phyloP scores from a whole-genome alignment of 2,797 vertebrate species.

The Helicolenus hilgendorfi region DNA sequence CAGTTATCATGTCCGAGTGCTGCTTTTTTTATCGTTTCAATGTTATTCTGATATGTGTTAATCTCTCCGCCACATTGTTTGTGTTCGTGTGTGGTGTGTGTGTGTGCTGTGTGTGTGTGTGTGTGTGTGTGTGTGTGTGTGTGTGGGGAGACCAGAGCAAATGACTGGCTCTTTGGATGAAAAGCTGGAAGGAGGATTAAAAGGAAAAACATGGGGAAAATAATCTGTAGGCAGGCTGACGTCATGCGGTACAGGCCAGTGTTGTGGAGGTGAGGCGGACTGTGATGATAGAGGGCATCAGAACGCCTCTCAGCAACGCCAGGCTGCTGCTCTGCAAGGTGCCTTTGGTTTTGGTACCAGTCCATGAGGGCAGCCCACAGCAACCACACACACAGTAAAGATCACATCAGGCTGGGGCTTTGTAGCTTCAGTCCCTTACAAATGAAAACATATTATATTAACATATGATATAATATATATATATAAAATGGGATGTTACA shows the following conservation, averaged over 20 bases:
- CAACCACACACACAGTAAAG: neutral
- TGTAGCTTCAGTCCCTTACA: neutral
- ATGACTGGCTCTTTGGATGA: constrained; percentile 72
- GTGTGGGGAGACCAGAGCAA: constrained; percentile 22
- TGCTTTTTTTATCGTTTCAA: constrained; percentile 3
- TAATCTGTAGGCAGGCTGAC: constrained; percentile 79
- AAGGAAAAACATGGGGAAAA: constrained; percentile 74
- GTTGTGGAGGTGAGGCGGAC: constrained; percentile 50
- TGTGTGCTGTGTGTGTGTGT: constrained; percentile 17
- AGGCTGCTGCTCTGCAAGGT: constrained; percentile 24
- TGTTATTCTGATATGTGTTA: constrained; percentile 49
- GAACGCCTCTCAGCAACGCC: neutral
- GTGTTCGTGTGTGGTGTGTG: constrained; percentile 1
- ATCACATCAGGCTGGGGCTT: neutral
- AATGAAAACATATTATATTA: too few relatives aligned
- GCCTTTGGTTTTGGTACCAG: constrained; percentile 33
- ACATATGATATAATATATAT: too few relatives aligned
- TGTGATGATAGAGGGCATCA: constrained; percentile 29
- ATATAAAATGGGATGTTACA: neutral
- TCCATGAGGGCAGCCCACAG: neutral
- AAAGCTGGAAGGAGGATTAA: constrained; percentile 83
- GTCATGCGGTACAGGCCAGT: constrained; percentile 66
- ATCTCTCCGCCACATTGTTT: constrained; percentile 48
- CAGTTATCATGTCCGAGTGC: neutral
- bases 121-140: constrained; percentile 25